Conservation (phyloP, 2,113 vertebrate species). For the Beaufortia kweichowensis region DNA sequence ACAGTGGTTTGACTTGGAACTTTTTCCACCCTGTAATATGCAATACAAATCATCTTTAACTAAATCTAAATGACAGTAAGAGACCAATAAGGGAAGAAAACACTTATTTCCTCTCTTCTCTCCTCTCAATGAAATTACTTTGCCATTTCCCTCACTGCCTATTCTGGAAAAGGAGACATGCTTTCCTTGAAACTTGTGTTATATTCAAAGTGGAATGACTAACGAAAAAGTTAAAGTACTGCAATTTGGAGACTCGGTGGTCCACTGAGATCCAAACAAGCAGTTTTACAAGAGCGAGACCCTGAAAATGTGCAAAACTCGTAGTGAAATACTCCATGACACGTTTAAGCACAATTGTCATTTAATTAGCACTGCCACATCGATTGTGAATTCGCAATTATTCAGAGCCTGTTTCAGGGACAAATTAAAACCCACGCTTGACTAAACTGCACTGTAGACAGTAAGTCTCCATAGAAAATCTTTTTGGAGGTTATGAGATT, state of each 20-base stretch:
- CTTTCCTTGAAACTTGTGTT: not conserved
- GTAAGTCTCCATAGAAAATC: conserved; percentile 12
- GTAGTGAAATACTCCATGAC: not conserved
- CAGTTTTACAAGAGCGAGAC: not conserved
- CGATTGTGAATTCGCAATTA: conserved; percentile 15
- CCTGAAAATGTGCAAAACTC: not conserved
- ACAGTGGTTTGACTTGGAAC: not conserved
- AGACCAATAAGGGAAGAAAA: not conserved
- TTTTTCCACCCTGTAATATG: not conserved
- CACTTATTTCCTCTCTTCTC: not conserved
- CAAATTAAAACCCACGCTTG: conserved; percentile 14
- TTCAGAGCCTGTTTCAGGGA: conserved; percentile 18
- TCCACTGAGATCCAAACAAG: not conserved
- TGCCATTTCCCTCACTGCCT: not conserved
- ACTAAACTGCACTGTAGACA: not conserved
- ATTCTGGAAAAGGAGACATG: not conserved
- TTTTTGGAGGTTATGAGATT: not conserved
- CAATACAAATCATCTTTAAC: conserved; percentile 4
- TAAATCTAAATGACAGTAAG: not conserved
- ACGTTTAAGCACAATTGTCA: not conserved
- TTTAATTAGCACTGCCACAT: conserved; percentile 25
- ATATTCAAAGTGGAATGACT: not conserved
- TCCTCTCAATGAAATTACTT: not conserved
- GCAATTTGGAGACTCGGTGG: too few relatives aligned
- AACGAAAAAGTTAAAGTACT: not conserved